Base-by-base conservation (phyloP, 2,888 invertebrate species). In the Lithosia quadra region DNA sequence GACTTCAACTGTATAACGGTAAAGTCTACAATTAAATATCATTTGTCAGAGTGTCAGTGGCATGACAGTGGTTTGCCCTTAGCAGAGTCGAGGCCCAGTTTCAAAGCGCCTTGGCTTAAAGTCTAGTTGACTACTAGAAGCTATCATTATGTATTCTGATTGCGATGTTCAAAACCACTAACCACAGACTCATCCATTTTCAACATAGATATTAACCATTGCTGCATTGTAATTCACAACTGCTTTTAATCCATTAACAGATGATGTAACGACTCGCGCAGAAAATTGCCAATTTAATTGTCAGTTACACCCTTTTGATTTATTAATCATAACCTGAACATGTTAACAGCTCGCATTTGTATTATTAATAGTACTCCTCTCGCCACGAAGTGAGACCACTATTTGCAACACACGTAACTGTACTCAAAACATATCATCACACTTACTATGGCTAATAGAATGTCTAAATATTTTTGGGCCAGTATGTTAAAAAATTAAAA, bases 311-410 rank as follows among this genome's bases (percentile, higher is more conserved):
- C n/a, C 22, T 59, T 59, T 65, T 65, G 65, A 67, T 62, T 62
- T 67, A 67, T 43, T 61, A 62, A 61, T 53, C 55, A 2, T 55
- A 57, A 58, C 15, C 8, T 67, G 58, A 67, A 67, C 67, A 67
- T 58, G 60, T 22, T 36, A 53, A 63, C 59, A 63, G 58, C 55
- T 69, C 58, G 66, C 33, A 62, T 57, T 59, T 28, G 24, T 66
- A 69, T 66, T 68, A 66, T 69, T 69, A 62, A 65, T 69, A 66
- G 69, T 59, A 58, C 57, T 57, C 39, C 63, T 66, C 65, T 21
- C 43, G 43, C 49, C 18, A 24, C 36, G 53, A 56, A 58, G 62
- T 59, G 69, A 69, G 59, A 63, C 63, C 69, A 69, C 66, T 69
- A 66, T 63, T 69, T 56, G 57, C 43, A 36, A 36, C 63, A 55